Evolutionary conservation across 2,113 vertebrate genomes (phyloP), one percentile per base, ranked within the genome.

Genomic region (Uropsilus gracilis): DNA sequence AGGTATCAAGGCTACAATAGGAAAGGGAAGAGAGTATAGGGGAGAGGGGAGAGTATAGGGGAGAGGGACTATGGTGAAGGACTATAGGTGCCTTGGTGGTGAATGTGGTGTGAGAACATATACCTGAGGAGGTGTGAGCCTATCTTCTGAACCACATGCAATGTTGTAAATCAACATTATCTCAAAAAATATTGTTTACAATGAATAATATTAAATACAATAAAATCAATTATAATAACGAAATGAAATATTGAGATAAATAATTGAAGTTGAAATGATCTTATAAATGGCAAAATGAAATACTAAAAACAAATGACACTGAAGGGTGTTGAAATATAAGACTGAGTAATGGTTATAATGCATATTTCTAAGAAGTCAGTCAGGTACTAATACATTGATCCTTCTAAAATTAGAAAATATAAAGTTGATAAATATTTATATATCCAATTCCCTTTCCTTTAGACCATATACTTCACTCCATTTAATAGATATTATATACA

Each of bases 201-300:
- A 50, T 50, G 16, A 8, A 12, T 50, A 50, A 50, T 50, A 13
- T 53, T 53, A 53, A 5, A 53, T 53, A 53, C 50, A 99, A 99
- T 89, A 98, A 98, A 92, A 96, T 99, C 72, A 98, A 98, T 6
- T 99, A 99, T 42, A 97, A 98, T 94, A 99, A 99, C 0, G 99
- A 99, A 97, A 99, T 99, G 8, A 99, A 98, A 55, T 97, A 95
- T 0, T 99, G 99, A 99, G 98, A 99, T 93, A 97, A 98, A 6
- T 98, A 99, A 4, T 96, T 8, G 98, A 99, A n/a, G 98, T 99
- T 0, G 99, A 9, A 97, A 98, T 63, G 99, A 99, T 92, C 96
- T 48, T 81, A 8, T 99, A 82, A 98, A 98, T 76, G 93, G 39
- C 72, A 95, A 94, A 20, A 28, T 26, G 48, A 39, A 46, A 8